Conservation (phyloP, 2,888 invertebrate species). For the Epirrhoe tristata region DNA sequence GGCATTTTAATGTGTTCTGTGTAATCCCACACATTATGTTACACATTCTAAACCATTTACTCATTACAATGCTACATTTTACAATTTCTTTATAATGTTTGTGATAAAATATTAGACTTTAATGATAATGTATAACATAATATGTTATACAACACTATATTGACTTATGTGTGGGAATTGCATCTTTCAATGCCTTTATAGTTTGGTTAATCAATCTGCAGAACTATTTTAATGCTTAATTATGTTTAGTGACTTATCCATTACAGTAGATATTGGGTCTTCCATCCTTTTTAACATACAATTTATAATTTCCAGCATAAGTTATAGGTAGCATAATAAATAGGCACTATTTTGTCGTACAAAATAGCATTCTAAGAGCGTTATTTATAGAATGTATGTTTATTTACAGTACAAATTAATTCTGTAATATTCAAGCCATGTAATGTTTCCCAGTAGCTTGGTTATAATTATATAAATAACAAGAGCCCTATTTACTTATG, state of each 20-base stretch:
- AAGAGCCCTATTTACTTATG: slow-evolving; percentile 30
- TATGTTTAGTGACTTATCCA: slow-evolving; percentile 20
- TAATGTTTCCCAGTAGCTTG: slow-evolving; percentile 18
- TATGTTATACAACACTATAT: background rate
- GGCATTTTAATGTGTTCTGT: slow-evolving; percentile 28
- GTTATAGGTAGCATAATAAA: slow-evolving; percentile 41
- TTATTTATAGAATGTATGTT: slow-evolving; percentile 40
- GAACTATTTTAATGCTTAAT: slow-evolving; percentile 5
- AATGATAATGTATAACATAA: background rate
- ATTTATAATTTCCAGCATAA: slow-evolving; percentile 32
- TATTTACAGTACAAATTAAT: slow-evolving; percentile 42
- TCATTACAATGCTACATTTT: background rate
- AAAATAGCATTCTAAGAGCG: slow-evolving; percentile 37
- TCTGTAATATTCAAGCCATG: slow-evolving; percentile 26
- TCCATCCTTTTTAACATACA: slow-evolving; percentile 35
- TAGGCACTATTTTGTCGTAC: slow-evolving; percentile 46
- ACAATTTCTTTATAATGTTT: background rate
- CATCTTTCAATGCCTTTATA: background rate
- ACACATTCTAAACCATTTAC: background rate
- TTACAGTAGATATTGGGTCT: slow-evolving; percentile 40
- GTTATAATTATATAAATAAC: slow-evolving; percentile 1
- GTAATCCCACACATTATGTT: background rate
- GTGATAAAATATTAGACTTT: background rate
- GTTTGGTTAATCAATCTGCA: slow-evolving; percentile 4
- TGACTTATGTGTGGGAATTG: background rate